Conservation (phyloP, 2,888 invertebrate species). For the Pinctada fucata region DNA sequence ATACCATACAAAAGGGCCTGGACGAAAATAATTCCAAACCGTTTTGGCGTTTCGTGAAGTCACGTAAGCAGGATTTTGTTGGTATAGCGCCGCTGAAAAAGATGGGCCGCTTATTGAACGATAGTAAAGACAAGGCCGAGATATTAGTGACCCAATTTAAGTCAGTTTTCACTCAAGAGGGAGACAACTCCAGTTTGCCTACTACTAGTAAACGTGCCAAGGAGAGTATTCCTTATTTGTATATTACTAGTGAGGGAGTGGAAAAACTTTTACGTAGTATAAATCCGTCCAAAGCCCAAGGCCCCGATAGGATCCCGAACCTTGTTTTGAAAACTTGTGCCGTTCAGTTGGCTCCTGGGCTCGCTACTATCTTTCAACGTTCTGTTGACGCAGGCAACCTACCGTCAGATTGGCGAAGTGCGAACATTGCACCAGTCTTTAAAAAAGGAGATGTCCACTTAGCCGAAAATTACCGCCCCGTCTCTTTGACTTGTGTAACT, state of each 20-base stretch:
- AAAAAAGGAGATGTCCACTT: too few species aligned
- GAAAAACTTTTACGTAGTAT: not conserved
- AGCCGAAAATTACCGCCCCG: too few species aligned
- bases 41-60: conserved; percentile 46
- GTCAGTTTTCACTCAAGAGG: conserved; percentile 36
- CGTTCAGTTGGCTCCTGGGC: conserved; percentile 18
- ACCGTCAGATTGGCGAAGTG: conserved; percentile 39
- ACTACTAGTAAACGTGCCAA: not conserved
- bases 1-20: conserved; percentile 35
- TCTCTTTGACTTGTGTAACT: conserved; percentile 42
- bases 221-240: not conserved
- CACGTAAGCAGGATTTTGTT: conserved; percentile 34
- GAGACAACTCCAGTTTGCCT: not conserved
- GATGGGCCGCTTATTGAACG: conserved; percentile 33
- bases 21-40: conserved; percentile 45
- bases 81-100: conserved; percentile 40
- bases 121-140: conserved; percentile 38
- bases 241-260: not conserved
- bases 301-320: conserved; percentile 33
- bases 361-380: conserved; percentile 23
- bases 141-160: conserved; percentile 39
- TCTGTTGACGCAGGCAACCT: conserved; percentile 30
- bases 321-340: conserved; percentile 26
- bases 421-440: conserved; percentile 37
- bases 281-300: conserved; percentile 12